Percentiles rank a stretch among this genome's conserved stretches.
Evolutionary conservation across 2,888 invertebrate genomes (phyloP).

Genomic region (Cephalotes varians): DNA sequence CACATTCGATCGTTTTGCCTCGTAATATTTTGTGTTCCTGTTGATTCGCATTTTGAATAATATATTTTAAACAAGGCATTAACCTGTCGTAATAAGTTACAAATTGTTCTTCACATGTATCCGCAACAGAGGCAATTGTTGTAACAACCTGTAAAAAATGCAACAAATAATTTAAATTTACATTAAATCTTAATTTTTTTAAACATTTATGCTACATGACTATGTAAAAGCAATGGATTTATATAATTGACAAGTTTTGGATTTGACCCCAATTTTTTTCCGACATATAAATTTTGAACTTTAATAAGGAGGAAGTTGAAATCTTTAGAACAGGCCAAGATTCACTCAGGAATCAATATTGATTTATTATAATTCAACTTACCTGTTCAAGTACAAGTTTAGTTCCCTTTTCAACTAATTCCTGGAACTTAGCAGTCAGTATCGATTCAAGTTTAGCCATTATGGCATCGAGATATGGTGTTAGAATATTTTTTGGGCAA

Average conservation of each 20-base stretch:
- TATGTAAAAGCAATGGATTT: neutral
- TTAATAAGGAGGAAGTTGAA: neutral
- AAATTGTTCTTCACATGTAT: constrained; percentile 99
- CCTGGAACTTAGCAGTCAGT: constrained; percentile 96
- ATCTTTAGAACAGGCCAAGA: neutral
- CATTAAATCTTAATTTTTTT: neutral
- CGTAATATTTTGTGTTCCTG: constrained; percentile 95
- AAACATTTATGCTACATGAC: constrained; percentile 25
- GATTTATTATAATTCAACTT: constrained; percentile 33
- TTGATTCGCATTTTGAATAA: constrained; percentile 96
- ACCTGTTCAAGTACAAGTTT: constrained; percentile 98
- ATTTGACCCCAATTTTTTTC: neutral
- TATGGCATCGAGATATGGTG: constrained; percentile 95
- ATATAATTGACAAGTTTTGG: neutral
- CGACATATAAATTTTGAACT: no score
- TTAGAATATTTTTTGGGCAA: constrained; percentile 97
- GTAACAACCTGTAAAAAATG: constrained; percentile 91
- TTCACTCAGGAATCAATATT: neutral
- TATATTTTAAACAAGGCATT: constrained; percentile 97
- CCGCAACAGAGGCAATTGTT: constrained; percentile 99
- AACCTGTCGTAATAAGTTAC: constrained; percentile 96
- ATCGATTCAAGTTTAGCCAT: constrained; percentile 96
- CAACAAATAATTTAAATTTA: constrained; percentile 5
- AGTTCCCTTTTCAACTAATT: constrained; percentile 96
- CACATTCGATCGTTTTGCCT: constrained; percentile 99